Percentiles rank a stretch among this genome's conserved stretches.
Evolutionary conservation across 2,888 invertebrate genomes (phyloP).

Genomic region (Xanthorhoe designata): DNA sequence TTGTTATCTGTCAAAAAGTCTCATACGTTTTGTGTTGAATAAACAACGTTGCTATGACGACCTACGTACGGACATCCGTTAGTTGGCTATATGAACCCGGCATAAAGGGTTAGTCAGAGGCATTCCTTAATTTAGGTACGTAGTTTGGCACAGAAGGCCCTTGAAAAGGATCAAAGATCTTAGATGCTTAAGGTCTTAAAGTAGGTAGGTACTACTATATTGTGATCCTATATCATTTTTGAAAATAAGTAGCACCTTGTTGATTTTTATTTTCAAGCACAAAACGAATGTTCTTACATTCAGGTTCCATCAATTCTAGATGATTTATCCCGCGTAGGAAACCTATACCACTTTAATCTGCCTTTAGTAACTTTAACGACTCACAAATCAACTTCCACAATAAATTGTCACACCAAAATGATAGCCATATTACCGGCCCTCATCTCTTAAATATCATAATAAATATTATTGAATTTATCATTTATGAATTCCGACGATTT

Average conservation of each 20-base stretch:
- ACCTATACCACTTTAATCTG: constrained; percentile 12
- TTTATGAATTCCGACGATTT: constrained; percentile 75
- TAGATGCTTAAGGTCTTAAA: too few species aligned
- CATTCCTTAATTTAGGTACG: too few species aligned
- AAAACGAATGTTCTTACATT: neutral
- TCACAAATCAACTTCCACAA: constrained; percentile 28
- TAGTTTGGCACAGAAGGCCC: too few species aligned
- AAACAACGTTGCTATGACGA: too few species aligned
- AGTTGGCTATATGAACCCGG: too few species aligned
- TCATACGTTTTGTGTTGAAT: too few species aligned
- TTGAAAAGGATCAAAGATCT: too few species aligned
- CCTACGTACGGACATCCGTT: too few species aligned
- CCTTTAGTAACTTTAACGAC: constrained; percentile 14
- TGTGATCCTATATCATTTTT: too few species aligned
- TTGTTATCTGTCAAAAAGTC: too few species aligned
- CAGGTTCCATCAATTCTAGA: neutral
- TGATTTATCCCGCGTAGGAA: neutral
- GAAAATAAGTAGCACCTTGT: neutral
- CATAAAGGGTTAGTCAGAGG: too few species aligned
- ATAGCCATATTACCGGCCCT: constrained; percentile 59
- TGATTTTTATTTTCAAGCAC: neutral
- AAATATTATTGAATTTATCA: constrained; percentile 84
- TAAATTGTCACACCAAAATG: constrained; percentile 57
- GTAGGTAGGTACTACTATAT: too few species aligned
- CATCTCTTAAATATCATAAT: constrained; percentile 64